These are phyloP conservation scores for Cydia strobilella DNA, from an alignment of 1,140 invertebrate species.

Conservation along the genomic window DNA sequence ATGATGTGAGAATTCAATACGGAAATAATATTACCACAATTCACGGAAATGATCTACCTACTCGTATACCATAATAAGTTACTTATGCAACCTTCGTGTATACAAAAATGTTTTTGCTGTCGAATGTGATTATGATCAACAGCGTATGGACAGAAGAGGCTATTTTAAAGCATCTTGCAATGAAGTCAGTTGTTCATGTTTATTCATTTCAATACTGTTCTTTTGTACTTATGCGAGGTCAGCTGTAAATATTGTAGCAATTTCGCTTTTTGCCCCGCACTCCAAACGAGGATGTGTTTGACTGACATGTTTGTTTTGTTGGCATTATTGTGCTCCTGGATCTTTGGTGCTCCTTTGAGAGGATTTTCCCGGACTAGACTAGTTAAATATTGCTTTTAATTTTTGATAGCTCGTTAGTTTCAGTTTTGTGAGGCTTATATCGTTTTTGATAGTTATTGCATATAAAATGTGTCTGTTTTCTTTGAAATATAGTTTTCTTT, in stretches of 20 bases:
- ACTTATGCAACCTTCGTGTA: no score
- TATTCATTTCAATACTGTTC: slow-evolving; percentile 7
- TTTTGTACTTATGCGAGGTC: slow-evolving; percentile 40
- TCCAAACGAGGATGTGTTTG: slow-evolving; percentile 55
- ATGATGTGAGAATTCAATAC: no score
- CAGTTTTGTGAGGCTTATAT: not conserved
- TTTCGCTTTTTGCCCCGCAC: slow-evolving; percentile 62
- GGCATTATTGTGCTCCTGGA: slow-evolving; percentile 37
- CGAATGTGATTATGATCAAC: no score
- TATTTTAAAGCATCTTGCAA: not conserved
- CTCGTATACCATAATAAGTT: no score
- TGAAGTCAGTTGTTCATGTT: not conserved
- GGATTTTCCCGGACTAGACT: slow-evolving; percentile 24
- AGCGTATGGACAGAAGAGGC: not conserved
- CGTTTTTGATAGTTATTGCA: not conserved
- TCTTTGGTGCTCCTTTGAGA: slow-evolving; percentile 25
- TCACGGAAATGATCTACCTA: no score
- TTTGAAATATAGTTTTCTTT: not conserved
- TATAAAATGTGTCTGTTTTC: not conserved
- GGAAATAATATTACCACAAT: no score
- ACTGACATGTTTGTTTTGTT: slow-evolving; percentile 44
- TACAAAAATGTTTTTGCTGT: no score
- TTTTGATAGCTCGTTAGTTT: slow-evolving; percentile 22
- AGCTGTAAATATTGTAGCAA: slow-evolving; percentile 68
- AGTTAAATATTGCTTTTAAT: slow-evolving; percentile 30